Evolutionary conservation across 2,888 invertebrate species (phyloP).

Genomic region (Leucophora obtusa): DNA sequence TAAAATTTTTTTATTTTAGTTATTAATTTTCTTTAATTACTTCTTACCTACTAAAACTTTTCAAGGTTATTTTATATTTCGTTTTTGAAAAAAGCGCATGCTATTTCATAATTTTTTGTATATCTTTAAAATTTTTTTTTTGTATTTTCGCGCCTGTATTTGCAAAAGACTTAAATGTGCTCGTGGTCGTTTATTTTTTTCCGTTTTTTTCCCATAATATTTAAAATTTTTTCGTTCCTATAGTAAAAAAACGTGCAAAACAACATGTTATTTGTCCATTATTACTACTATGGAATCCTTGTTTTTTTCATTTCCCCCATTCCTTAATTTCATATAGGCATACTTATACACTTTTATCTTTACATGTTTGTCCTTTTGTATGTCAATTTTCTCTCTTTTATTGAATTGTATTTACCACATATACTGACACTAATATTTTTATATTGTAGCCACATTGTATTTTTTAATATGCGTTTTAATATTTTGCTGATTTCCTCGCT

Average conservation of each 20-base stretch:
- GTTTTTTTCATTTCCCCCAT: background rate
- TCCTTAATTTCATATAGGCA: background rate
- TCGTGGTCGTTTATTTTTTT: constrained; percentile 23
- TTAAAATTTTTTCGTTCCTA: constrained; percentile 17
- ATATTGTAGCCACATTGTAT: background rate
- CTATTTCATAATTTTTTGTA: constrained; percentile 16
- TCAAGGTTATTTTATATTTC: constrained; percentile 52
- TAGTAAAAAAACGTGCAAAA: constrained; percentile 58
- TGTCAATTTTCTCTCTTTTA: background rate
- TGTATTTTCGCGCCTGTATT: constrained; percentile 59
- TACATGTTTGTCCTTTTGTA: too few relatives aligned
- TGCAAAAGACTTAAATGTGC: constrained; percentile 44
- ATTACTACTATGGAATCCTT: constrained; percentile 8
- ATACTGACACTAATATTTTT: background rate
- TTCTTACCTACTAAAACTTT: background rate
- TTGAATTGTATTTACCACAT: background rate
- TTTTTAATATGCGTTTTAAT: background rate
- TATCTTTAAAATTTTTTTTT: constrained; percentile 32
- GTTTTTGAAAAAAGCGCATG: constrained; percentile 46
- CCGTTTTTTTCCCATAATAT: constrained; percentile 17
- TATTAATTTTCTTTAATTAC: background rate
- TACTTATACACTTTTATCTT: background rate
- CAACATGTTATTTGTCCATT: background rate
- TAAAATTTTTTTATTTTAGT: background rate
- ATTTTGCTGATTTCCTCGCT: background rate